phyloP scores from a whole-genome alignment of 2,888 invertebrate genomes.

The Conomelus anceps region DNA sequence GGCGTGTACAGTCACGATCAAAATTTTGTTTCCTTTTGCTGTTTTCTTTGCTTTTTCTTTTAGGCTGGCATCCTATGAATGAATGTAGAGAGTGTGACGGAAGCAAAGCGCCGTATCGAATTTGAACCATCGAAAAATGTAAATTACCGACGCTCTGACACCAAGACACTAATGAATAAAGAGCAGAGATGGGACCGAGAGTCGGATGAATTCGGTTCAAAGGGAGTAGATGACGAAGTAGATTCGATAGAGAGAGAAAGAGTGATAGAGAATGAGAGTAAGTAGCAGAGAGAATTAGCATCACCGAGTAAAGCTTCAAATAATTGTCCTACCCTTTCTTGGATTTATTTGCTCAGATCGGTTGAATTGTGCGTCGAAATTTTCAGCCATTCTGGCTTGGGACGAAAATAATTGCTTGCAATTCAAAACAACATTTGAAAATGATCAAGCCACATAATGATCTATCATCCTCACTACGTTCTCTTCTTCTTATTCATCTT shows the following conservation, averaged over 20 bases:
- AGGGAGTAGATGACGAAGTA: not conserved
- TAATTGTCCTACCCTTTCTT: not conserved
- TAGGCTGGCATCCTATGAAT: not conserved
- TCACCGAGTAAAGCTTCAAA: not conserved
- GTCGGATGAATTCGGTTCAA: not conserved
- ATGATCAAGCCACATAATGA: not conserved
- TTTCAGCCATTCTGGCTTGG: not conserved
- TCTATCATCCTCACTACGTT: not conserved
- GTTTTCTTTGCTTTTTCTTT: not conserved
- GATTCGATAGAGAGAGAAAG: not conserved
- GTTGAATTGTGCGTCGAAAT: not conserved
- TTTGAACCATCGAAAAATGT: not conserved
- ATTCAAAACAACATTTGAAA: not conserved
- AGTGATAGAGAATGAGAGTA: not conserved
- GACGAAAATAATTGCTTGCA: not conserved
- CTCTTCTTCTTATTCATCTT: not conserved
- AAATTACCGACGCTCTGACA: not conserved
- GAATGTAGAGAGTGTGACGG: too few relatives aligned
- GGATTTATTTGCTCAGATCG: not conserved
- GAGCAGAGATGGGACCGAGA: not conserved
- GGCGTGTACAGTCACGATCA: not conserved
- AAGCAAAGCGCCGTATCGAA: not conserved
- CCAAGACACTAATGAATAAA: not conserved
- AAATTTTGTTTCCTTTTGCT: not conserved
- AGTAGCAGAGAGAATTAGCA: not conserved